Base-by-base conservation (phyloP, 2,888 invertebrate species). In the Xestia sexstrigata region DNA sequence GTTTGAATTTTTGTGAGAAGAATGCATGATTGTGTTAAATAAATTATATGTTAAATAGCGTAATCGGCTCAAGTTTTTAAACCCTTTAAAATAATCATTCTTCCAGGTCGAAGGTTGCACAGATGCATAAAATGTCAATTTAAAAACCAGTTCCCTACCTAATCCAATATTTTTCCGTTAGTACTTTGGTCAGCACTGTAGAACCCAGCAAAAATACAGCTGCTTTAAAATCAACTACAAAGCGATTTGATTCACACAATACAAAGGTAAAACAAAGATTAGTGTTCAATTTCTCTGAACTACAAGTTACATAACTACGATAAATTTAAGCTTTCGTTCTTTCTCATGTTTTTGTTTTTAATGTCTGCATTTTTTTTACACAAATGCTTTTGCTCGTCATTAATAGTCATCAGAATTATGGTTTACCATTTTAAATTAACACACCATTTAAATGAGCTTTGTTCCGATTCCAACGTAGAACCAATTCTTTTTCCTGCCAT, bases 181-280 rank as follows among this genome's bases (percentile, higher is more conserved):
- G 30, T 68, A 55, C 49, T 63, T 42, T 52, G 26, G 66, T 82
- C 67, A 82, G 78, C 78, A 26, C 15, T 81, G 72, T 23, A 60
- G n/a, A 35, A 7, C 42, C 15, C 11, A 65, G 47, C 23, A 72
- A 72, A 52, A 71, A 71, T 82, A 55, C 13, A 49, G 62, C 45
- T 39, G 13, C 52, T 82, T 72, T 69, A 74, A 74, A 82, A 72
- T 78, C 83, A 69, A 35, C 55, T 26, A 72, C 71, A 62, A 49
- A 66, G 74, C 68, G 11, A 52, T 77, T 71, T 68, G 45, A 23
- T 63, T 39, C 49, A 68, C 49, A 68, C 49, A 60, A 60, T 52
- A 71, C 49, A 63, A 74, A 63, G n/a, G 15, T 52, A 30, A 58
- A 67, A 62, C 60, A 17, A 67, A 75, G 70, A 52, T 75, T 67